Percentiles rank a stretch among this genome's conserved stretches.
Evolutionary conservation across 1,140 invertebrate species (phyloP).

Genomic region (Diabrotica undecimpunctata): DNA sequence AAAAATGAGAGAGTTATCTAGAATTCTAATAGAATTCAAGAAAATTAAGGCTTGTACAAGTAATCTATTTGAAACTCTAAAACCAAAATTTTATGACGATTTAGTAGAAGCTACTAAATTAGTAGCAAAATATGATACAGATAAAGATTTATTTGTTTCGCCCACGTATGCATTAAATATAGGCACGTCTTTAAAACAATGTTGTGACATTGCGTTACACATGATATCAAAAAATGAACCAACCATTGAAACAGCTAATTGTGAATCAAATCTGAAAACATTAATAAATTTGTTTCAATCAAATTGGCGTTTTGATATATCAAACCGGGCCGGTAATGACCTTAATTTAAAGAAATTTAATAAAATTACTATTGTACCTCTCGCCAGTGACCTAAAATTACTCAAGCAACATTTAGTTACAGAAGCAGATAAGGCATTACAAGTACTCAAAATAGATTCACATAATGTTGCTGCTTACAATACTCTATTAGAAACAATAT

Average conservation of each 20-base stretch:
- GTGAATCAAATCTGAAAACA: constrained; percentile 28
- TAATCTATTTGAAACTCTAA: constrained; percentile 24
- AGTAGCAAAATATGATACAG: constrained; percentile 21
- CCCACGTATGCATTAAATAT: constrained; percentile 34
- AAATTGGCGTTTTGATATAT: constrained; percentile 33
- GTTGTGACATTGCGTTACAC: constrained; percentile 27
- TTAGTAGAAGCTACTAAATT: constrained; percentile 27
- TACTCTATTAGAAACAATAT: constrained; percentile 32
- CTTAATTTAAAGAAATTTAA: constrained; percentile 42
- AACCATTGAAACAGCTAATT: constrained; percentile 21
- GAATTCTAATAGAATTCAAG: constrained; percentile 28
- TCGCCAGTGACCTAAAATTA: constrained; percentile 43
- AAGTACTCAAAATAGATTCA: constrained; percentile 16
- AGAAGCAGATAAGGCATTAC: constrained; percentile 21
- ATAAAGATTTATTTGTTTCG: constrained; percentile 24
- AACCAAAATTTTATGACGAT: constrained; percentile 26
- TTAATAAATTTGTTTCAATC: constrained; percentile 29
- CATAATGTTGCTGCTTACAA: constrained; percentile 27
- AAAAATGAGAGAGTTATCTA: constrained; percentile 36
- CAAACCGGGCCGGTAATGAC: constrained; percentile 37
- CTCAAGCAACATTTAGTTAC: constrained; percentile 38
- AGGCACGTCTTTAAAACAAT: constrained; percentile 32
- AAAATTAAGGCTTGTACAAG: constrained; percentile 19
- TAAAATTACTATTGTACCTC: constrained; percentile 42
- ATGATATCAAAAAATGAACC: constrained; percentile 11